Conservation (phyloP, 2,113 vertebrate species). For the Protobothrops mucrosquamatus region DNA sequence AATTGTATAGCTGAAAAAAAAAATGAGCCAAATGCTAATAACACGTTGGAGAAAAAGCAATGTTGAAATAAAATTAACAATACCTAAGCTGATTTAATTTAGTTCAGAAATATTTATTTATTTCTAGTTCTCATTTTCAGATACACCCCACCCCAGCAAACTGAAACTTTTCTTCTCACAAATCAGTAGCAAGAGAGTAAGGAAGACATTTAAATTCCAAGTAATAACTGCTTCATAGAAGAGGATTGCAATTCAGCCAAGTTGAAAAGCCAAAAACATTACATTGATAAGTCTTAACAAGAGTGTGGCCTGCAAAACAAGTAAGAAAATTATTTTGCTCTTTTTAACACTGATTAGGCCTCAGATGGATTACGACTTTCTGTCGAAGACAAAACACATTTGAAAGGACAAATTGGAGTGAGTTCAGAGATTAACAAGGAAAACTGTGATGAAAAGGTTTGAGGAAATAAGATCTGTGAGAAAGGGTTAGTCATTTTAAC, state of each 20-base stretch:
- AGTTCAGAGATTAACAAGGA: slow-evolving; percentile 38
- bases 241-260: slow-evolving; percentile 40
- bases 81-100: background rate
- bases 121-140: background rate
- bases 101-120: background rate
- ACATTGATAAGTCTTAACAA: slow-evolving; percentile 51
- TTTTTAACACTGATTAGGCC: slow-evolving; percentile 35
- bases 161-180: background rate
- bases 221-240: background rate
- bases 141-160: background rate
- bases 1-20: background rate
- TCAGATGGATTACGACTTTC: slow-evolving; percentile 36
- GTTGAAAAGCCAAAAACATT: slow-evolving; percentile 44
- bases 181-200: background rate
- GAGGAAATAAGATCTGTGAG: slow-evolving; percentile 46
- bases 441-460: slow-evolving; percentile 35
- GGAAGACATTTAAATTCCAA: background rate
- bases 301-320: slow-evolving; percentile 51
- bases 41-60: background rate
- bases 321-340: slow-evolving; percentile 53
- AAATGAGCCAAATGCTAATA: background rate
- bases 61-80: background rate
- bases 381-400: slow-evolving; percentile 26
- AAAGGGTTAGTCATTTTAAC: slow-evolving; percentile 50
- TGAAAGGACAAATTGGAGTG: slow-evolving; percentile 39